Evolutionary conservation across 1,140 invertebrate genomes (phyloP), one percentile per base, ranked within the genome.

Genomic region (Tribolium castaneum): DNA sequence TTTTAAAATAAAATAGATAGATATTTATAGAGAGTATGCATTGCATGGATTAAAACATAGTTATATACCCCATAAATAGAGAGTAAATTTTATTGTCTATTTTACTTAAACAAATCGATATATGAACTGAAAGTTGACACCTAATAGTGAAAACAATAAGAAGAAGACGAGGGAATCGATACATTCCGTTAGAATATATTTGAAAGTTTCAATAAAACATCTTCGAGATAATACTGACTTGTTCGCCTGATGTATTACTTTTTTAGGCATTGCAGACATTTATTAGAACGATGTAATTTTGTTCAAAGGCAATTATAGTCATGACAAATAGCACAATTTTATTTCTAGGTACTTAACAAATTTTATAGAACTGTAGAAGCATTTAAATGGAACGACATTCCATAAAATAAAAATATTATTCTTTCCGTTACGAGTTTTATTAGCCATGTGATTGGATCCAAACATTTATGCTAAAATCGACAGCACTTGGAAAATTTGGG

Each of bases 1-100:
- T 66, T 19, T 62, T 66, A 66, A 66, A 35, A 66, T 66, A 66
- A 66, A 39, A 66, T 66, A 66, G 30, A 35, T 35, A 66, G 10
- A n/a, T 66, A 66, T 52, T 52, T 19, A 52, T 19, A 52, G 12
- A 52, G 51, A 52, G 16, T 52, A 16, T 52, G 12, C 51, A 19
- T 16, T 52, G 51, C 51, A 52, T 52, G 51, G 16, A 7, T 4
- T 52, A 52, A 52, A 12, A 14, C 13, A 52, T 52, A 52, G 16
- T 52, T 45, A 45, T 45, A 45, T 45, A 45, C 3, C 39, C 39
- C 4, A n/a, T 45, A 10, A 45, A 45, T 30, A 6, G 5, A 45
- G 7, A 45, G 39, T 45, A 45, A 45, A 45, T 45, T 45, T 45
- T 9, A 45, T 45, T 45, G 39, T 45, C n/a, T 45, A 45, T 45